Percentiles rank a stretch among this genome's conserved stretches.
These are phyloP conservation scores for Tuberolachnus salignus DNA, from an alignment of 2,888 invertebrate species.

Conservation along the genomic window DNA sequence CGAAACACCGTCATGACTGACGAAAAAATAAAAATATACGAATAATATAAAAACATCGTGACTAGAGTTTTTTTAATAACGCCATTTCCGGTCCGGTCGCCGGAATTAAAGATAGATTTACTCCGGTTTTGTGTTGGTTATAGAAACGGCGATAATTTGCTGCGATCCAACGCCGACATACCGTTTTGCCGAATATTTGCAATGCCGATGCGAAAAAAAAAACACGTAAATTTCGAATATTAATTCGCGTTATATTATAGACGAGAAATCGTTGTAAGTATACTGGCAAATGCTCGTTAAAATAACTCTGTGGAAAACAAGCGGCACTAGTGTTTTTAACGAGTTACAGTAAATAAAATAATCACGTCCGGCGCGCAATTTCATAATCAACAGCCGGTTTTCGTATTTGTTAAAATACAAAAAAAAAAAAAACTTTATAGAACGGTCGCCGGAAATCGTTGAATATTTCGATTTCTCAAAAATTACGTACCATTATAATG, in stretches of 20 bases:
- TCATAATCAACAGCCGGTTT: slow-evolving; percentile 8
- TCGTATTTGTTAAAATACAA: slow-evolving; percentile 13
- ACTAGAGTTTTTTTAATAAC: slow-evolving; percentile 12
- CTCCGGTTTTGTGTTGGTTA: background rate
- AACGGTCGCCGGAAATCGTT: background rate
- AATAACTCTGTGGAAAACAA: background rate
- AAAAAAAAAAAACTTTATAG: slow-evolving; percentile 8
- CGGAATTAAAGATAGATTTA: background rate
- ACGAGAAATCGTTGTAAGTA: background rate
- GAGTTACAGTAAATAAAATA: slow-evolving; percentile 2
- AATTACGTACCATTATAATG: background rate
- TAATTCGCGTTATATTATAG: background rate
- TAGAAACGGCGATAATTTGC: slow-evolving; percentile 13
- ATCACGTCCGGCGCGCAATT: slow-evolving; percentile 6
- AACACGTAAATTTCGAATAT: background rate
- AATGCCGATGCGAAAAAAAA: background rate
- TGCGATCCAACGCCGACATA: background rate
- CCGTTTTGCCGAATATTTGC: slow-evolving; percentile 27
- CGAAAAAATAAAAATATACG: slow-evolving; percentile 1
- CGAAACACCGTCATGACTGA: background rate
- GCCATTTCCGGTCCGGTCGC: slow-evolving; percentile 29
- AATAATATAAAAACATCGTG: slow-evolving; percentile 25
- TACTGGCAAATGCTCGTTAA: slow-evolving; percentile 6
- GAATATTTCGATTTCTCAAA: background rate
- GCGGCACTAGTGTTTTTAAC: slow-evolving; percentile 23